These are phyloP conservation scores for Tetragnatha versicolor DNA, from an alignment of 1,140 invertebrate genomes.

Conservation along the genomic window DNA sequence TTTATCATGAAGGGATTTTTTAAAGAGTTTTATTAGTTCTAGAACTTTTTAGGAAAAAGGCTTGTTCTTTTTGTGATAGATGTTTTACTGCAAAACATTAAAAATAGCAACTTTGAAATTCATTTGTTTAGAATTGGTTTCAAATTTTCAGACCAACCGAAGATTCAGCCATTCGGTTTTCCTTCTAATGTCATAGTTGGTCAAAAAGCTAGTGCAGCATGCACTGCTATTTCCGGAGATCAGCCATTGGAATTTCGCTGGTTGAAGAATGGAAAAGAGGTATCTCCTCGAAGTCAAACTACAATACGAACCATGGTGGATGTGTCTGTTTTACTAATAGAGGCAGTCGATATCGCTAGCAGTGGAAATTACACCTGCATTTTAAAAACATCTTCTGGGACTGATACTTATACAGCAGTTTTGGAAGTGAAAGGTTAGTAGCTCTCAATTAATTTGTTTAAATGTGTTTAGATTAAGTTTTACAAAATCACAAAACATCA, in stretches of 20 bases:
- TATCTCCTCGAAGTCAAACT: background rate
- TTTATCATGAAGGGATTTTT: no score
- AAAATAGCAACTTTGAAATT: no score
- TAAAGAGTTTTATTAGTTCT: no score
- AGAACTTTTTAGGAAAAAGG: no score
- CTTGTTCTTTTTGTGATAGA: no score
- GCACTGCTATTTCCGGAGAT: constrained; percentile 34
- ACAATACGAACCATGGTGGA: constrained; percentile 18
- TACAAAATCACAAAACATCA: no score
- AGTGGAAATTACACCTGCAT: constrained; percentile 61
- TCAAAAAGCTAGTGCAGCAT: constrained; percentile 36
- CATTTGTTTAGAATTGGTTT: background rate
- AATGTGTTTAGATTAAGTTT: no score
- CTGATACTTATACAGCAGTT: constrained; percentile 54
- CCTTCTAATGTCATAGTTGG: constrained; percentile 36
- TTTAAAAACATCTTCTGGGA: constrained; percentile 58
- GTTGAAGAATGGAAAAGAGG: constrained; percentile 44
- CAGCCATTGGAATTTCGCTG: constrained; percentile 42
- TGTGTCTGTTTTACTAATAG: constrained; percentile 33
- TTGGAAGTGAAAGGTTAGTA: constrained; percentile 52
- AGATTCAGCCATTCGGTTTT: constrained; percentile 47
- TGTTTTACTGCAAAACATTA: no score
- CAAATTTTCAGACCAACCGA: constrained; percentile 2
- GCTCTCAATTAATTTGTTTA: no score
- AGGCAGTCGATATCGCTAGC: constrained; percentile 44